phyloP scores from a whole-genome alignment of 2,113 vertebrate genomes.

The Lanius ludovicianus region DNA sequence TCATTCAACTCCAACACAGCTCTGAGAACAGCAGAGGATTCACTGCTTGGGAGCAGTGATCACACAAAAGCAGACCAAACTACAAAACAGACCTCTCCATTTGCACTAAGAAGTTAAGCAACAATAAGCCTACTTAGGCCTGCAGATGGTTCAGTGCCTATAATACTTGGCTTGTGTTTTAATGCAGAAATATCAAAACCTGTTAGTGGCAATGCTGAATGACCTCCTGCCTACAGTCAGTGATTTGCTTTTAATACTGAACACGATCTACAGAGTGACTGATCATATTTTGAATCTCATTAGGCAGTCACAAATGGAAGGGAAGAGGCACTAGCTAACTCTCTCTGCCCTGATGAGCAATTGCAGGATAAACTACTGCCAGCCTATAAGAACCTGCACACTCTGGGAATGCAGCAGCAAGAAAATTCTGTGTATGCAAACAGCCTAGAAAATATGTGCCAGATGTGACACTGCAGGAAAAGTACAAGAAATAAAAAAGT shows the following conservation, averaged over 20 bases:
- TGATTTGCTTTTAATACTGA: slow-evolving; percentile 27
- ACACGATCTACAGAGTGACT: neutral
- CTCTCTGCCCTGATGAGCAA: neutral
- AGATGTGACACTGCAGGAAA: neutral
- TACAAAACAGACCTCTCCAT: neutral
- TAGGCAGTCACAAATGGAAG: slow-evolving; percentile 2
- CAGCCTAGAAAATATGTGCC: neutral
- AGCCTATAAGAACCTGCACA: neutral
- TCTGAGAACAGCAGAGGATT: neutral
- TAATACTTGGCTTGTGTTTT: slow-evolving; percentile 33
- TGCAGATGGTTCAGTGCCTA: slow-evolving; percentile 20
- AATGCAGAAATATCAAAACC: slow-evolving; percentile 30
- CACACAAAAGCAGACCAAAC: neutral
- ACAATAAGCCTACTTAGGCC: slow-evolving; percentile 32
- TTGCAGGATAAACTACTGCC: neutral
- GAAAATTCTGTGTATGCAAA: neutral
- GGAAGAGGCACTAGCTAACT: neutral
- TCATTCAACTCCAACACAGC: slow-evolving; percentile 24
- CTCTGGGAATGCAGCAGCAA: neutral
- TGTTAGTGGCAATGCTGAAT: neutral
- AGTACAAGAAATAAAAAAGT: neutral
- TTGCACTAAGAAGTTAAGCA: slow-evolving; percentile 27
- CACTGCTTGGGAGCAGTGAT: neutral
- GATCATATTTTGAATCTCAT: slow-evolving; percentile 35
- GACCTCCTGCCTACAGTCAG: slow-evolving; percentile 43